phyloP scores from a whole-genome alignment of 2,113 vertebrate genomes.

The Coptodon rendalli region DNA sequence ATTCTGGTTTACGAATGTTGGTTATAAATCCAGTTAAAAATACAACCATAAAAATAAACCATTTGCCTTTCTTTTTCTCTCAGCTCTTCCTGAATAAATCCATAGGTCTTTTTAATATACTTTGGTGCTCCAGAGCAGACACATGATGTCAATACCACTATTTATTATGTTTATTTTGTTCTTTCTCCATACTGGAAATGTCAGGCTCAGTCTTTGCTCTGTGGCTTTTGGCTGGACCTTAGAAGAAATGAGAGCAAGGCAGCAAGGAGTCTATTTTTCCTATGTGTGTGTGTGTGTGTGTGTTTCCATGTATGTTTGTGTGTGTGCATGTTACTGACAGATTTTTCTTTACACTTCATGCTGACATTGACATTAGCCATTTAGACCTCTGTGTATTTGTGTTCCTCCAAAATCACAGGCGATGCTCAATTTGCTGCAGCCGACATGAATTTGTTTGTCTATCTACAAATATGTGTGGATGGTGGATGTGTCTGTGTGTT shows the following conservation, averaged over 20 bases:
- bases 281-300: neutral
- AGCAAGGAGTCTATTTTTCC: constrained; percentile 52
- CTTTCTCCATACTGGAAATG: constrained; percentile 46
- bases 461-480: neutral
- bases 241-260: constrained; percentile 42
- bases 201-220: constrained; percentile 41
- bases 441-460: constrained; percentile 40
- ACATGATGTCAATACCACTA: constrained; percentile 61
- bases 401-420: constrained; percentile 42
- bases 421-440: constrained; percentile 34
- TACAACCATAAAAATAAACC: constrained; percentile 2
- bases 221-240: constrained; percentile 61
- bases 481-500: constrained; percentile 3
- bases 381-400: constrained; percentile 57
- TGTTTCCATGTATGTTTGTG: constrained; percentile 22
- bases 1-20: neutral
- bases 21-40: neutral
- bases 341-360: constrained; percentile 56
- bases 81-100: constrained; percentile 6
- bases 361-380: constrained; percentile 59
- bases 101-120: neutral
- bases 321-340: constrained; percentile 30
- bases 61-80: constrained; percentile 2
- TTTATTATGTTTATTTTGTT: constrained; percentile 66
- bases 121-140: constrained; percentile 22